Conservation (phyloP, 2,888 invertebrate genomes). For the Melanchra persicariae region DNA sequence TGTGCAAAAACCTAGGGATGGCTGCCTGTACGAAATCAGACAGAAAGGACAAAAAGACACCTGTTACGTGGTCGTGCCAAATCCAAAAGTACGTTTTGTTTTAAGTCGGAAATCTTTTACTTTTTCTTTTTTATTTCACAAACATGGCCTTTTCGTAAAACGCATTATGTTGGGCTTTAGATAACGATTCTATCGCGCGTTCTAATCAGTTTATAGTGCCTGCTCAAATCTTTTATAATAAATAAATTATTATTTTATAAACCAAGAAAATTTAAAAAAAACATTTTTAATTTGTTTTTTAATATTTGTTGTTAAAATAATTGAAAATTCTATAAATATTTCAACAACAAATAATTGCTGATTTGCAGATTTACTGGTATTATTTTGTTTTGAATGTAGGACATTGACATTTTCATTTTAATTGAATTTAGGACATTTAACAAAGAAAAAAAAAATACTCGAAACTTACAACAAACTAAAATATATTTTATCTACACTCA, state of each 20-base stretch:
- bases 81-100: conserved; percentile 91
- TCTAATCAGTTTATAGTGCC: conserved; percentile 34
- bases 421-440: no score
- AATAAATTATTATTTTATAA: background rate
- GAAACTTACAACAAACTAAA: no score
- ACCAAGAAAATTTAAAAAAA: no score
- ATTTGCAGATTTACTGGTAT: background rate
- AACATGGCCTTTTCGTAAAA: conserved; percentile 21
- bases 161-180: conserved; percentile 24
- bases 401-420: no score
- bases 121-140: conserved; percentile 12
- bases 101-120: conserved; percentile 42
- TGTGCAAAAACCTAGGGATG: conserved; percentile 86
- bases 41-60: conserved; percentile 92
- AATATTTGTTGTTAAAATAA: background rate
- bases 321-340: no score
- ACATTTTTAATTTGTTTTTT: background rate
- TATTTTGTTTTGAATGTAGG: no score
- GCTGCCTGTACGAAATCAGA: conserved; percentile 92
- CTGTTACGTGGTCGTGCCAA: conserved; percentile 93
- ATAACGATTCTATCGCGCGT: conserved; percentile 28
- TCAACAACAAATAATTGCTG: background rate
- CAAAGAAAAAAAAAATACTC: no score
- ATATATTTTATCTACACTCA: no score
- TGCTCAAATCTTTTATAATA: background rate